Conservation (phyloP, 2,888 invertebrate genomes). For the Scaptomyza flava region DNA sequence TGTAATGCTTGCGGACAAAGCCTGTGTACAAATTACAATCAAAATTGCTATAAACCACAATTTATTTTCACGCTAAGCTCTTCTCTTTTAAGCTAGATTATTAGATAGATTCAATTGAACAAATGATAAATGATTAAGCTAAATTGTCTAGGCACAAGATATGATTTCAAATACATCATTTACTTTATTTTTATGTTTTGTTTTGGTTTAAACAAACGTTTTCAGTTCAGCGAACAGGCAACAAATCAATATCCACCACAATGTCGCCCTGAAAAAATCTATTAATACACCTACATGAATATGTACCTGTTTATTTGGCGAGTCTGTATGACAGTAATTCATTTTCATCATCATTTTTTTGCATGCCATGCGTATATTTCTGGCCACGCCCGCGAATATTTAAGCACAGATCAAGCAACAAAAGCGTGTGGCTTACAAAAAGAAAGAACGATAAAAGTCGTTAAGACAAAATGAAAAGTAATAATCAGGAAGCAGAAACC, state of each 20-base stretch:
- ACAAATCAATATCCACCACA: conserved; percentile 65
- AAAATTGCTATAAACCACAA: conserved; percentile 43
- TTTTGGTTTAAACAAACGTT: conserved; percentile 56
- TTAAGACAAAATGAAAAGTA: conserved; percentile 72
- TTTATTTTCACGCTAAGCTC: conserved; percentile 70
- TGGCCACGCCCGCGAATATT: conserved; percentile 53
- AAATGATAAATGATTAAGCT: conserved; percentile 67
- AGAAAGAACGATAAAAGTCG: conserved; percentile 53
- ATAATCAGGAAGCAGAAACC: conserved; percentile 61
- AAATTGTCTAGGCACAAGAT: conserved; percentile 38
- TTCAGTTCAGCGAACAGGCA: conserved; percentile 51
- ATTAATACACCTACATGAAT: conserved; percentile 36
- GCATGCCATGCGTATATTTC: conserved; percentile 70
- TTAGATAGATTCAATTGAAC: conserved; percentile 49
- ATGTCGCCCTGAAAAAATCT: conserved; percentile 47
- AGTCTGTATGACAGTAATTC: conserved; percentile 56
- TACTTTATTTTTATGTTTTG: conserved; percentile 7
- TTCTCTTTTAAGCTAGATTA: conserved; percentile 17
- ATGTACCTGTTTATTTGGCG: not conserved
- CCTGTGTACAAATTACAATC: conserved; percentile 47
- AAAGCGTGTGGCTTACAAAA: conserved; percentile 1
- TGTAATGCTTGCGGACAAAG: not conserved
- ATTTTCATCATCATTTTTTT: conserved; percentile 72
- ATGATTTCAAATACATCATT: conserved; percentile 30
- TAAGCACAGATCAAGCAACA: conserved; percentile 31